phyloP scores from a whole-genome alignment of 92 coral and sea anemone genomes.

The Isaurus tuberculatus region DNA sequence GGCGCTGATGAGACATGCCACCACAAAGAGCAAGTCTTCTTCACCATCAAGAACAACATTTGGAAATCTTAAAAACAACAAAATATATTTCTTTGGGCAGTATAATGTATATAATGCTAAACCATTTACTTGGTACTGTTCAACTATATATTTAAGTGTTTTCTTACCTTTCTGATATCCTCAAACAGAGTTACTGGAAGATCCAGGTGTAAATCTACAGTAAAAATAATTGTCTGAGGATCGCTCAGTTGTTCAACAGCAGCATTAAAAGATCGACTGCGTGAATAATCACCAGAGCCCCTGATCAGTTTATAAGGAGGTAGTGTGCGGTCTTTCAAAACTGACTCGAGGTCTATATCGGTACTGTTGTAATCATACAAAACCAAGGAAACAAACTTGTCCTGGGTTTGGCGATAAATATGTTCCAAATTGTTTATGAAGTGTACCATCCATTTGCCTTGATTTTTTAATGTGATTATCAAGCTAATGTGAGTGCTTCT shows the following conservation, averaged over 20 bases:
- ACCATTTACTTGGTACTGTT: no score
- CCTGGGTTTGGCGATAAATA: slow-evolving; percentile 63
- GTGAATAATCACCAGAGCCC: slow-evolving; percentile 45
- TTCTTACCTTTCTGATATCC: slow-evolving; percentile 57
- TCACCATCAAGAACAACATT: no score
- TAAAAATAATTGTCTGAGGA: slow-evolving; percentile 54
- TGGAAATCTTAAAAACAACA: no score
- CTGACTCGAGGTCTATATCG: slow-evolving; percentile 65
- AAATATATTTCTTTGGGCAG: no score
- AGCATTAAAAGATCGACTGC: slow-evolving; percentile 53
- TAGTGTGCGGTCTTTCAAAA: slow-evolving; percentile 52
- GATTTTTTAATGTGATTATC: slow-evolving; percentile 61
- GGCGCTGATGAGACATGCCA: no score
- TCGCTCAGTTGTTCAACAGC: slow-evolving; percentile 54
- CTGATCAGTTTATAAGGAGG: slow-evolving; percentile 56
- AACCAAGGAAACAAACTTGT: slow-evolving; percentile 57
- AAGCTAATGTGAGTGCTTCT: slow-evolving; percentile 54
- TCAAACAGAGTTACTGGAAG: slow-evolving; percentile 47
- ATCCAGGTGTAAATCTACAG: slow-evolving; percentile 61
- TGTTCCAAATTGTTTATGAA: slow-evolving; percentile 70
- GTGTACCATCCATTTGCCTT: slow-evolving; percentile 73
- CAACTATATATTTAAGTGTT: no score
- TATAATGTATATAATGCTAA: no score
- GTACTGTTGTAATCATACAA: slow-evolving; percentile 65
- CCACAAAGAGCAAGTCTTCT: no score